Percentiles rank a stretch among this genome's conserved stretches.
phyloP scores from a whole-genome alignment of 2,113 vertebrate species.

The Bos indicus region DNA sequence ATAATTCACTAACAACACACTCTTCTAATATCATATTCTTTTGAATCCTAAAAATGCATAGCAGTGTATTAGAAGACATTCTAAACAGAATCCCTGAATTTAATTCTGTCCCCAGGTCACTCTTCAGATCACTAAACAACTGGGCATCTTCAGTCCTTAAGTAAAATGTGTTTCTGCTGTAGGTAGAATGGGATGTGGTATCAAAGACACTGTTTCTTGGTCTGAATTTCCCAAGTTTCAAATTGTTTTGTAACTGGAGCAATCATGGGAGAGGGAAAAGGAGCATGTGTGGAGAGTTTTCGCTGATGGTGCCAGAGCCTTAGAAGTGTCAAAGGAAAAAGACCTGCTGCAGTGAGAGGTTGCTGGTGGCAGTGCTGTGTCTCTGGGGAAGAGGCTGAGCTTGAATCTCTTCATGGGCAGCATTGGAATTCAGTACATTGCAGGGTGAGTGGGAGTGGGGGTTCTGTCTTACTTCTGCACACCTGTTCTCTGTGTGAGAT shows the following conservation, averaged over 20 bases:
- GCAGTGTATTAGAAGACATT: background rate
- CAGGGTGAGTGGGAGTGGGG: rapidly evolving
- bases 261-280: background rate
- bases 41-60: background rate
- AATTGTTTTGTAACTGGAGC: background rate
- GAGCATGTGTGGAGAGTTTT: background rate
- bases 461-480: background rate
- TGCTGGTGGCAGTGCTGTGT: background rate
- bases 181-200: background rate
- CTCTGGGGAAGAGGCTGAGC: background rate
- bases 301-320: background rate
- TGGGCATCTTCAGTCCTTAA: background rate
- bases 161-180: background rate
- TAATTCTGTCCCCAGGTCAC: background rate
- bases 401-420: background rate
- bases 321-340: background rate
- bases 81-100: background rate
- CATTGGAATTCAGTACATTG: background rate
- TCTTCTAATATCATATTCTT: background rate
- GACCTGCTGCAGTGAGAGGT: background rate
- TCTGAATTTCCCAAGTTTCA: background rate
- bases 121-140: background rate
- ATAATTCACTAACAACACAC: background rate
- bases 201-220: background rate
- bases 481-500: constrained; percentile 14